Evolutionary conservation across 2,113 vertebrate genomes (phyloP).

Genomic region (Ovis aries): DNA sequence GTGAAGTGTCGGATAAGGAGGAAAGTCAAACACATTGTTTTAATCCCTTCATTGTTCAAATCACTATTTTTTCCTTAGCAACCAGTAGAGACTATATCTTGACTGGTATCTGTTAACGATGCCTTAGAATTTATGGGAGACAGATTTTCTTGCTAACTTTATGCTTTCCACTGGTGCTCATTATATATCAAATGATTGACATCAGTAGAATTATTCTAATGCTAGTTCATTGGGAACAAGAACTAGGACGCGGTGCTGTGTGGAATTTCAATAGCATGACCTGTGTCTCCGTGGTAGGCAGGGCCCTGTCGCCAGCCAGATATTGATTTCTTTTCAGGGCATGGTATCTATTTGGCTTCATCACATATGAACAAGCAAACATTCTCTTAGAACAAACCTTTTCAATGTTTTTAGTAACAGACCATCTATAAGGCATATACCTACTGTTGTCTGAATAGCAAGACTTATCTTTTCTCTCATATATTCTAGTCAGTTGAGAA

Average conservation of each 20-base stretch:
- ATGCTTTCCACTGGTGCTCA: conserved; percentile 5
- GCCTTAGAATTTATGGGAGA: background rate
- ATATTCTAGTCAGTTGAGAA: background rate
- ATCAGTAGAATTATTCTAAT: conserved; percentile 9
- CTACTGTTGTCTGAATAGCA: background rate
- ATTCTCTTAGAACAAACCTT: background rate
- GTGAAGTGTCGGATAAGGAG: background rate
- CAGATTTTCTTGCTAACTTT: background rate
- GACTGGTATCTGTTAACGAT: background rate
- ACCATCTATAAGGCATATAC: background rate
- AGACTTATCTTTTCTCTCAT: background rate
- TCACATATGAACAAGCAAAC: background rate
- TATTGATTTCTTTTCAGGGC: background rate
- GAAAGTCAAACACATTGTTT: background rate
- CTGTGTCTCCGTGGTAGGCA: background rate
- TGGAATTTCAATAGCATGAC: background rate
- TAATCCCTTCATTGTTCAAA: conserved; percentile 22
- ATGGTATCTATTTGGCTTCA: background rate
- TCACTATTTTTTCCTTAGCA: background rate
- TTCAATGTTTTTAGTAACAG: background rate
- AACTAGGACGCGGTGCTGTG: background rate
- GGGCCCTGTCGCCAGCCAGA: background rate
- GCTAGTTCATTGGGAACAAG: background rate
- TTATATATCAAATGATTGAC: conserved; percentile 35
- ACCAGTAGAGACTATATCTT: conserved; percentile 4